Base-by-base conservation (phyloP, 1,140 invertebrate genomes). In the Aricia agestis region DNA sequence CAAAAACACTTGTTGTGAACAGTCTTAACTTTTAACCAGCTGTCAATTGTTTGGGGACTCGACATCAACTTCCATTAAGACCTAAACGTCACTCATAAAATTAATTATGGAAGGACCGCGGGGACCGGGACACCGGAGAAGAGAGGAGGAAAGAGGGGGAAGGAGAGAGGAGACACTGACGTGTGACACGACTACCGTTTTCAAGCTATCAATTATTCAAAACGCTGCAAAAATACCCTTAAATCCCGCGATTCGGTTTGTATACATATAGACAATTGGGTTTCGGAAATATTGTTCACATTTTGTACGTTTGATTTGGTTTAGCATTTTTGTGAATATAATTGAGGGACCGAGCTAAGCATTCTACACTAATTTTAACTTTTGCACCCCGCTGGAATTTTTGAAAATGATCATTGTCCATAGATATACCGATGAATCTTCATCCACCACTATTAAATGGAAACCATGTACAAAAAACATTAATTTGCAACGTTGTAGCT, bases 1-100 rank as follows among this genome's bases (percentile, higher is more conserved):
- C n/a, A n/a, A 36, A 36, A 36, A 7, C 36, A 9, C 36, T 9
- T 5, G 9, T 1, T 36, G 9, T 36, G 9, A 36, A 36, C 9
- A 6, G 36, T 9, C 36, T 36, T 36, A n/a, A n/a, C n/a, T n/a
- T n/a, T n/a, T n/a, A 36, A 36, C 36, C 36, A 36, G 36, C 36
- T 36, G 36, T 36, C 36, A 36, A 36, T 36, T 36, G 36, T 36
- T 36, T 36, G 36, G 36, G 36, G 36, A 36, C 6, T 36, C 36
- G 36, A 6, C 36, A 36, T 36, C 36, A 36, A 36, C 36, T 36
- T 36, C 36, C 25, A 25, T 25, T 25, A 25, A 52, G 4, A 52
- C 45, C 45, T 52, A 13, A 52, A 52, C 45, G 45, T 52, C 45
- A 52, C 45, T 52, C 45, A 52, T 52, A 52, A 52, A 52, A 52